Conservation (phyloP, 1,140 invertebrate genomes). For the Drosophila repleta region DNA sequence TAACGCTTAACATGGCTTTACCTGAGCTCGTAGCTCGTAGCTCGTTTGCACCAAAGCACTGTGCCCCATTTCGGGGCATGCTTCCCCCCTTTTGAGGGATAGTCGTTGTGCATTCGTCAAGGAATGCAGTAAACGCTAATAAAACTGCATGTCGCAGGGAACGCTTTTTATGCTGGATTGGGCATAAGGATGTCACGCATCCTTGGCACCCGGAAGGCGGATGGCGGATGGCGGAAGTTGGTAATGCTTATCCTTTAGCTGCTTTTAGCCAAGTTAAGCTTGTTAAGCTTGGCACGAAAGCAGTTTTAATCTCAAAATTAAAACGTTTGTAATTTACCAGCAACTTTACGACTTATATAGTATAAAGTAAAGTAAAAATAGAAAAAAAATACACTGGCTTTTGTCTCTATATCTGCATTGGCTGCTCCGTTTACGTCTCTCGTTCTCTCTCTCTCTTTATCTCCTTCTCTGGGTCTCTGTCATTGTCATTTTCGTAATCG, state of each 20-base stretch:
- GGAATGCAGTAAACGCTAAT: slow-evolving; percentile 77
- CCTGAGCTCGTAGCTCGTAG: slow-evolving; percentile 13
- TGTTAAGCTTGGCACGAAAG: slow-evolving; percentile 81
- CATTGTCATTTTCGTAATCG: slow-evolving; percentile 58
- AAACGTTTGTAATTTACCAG: slow-evolving; percentile 80
- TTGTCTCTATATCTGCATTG: slow-evolving; percentile 9
- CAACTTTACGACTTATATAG: slow-evolving; percentile 75
- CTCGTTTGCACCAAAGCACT: slow-evolving; percentile 41
- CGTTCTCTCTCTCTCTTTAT: slow-evolving; percentile 2
- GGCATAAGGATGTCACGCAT: slow-evolving; percentile 28
- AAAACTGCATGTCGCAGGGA: slow-evolving; percentile 77
- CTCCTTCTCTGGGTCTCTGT: slow-evolving; percentile 1
- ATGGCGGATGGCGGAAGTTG: slow-evolving; percentile 40
- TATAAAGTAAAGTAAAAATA: slow-evolving; percentile 50
- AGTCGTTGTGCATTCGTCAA: slow-evolving; percentile 65
- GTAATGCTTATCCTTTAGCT: slow-evolving; percentile 45
- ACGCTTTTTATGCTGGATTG: slow-evolving; percentile 54
- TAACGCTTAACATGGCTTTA: slow-evolving; percentile 47
- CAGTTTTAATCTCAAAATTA: slow-evolving; percentile 83
- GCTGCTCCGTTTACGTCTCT: slow-evolving; percentile 15
- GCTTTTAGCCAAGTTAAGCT: slow-evolving; percentile 75
- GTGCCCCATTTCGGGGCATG: slow-evolving; percentile 13
- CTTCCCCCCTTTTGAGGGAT: not conserved
- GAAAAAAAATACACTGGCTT: slow-evolving; percentile 46
- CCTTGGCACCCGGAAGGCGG: slow-evolving; percentile 45